These are phyloP conservation scores for Xenopus borealis DNA, from an alignment of 2,113 vertebrate species.

Conservation along the genomic window DNA sequence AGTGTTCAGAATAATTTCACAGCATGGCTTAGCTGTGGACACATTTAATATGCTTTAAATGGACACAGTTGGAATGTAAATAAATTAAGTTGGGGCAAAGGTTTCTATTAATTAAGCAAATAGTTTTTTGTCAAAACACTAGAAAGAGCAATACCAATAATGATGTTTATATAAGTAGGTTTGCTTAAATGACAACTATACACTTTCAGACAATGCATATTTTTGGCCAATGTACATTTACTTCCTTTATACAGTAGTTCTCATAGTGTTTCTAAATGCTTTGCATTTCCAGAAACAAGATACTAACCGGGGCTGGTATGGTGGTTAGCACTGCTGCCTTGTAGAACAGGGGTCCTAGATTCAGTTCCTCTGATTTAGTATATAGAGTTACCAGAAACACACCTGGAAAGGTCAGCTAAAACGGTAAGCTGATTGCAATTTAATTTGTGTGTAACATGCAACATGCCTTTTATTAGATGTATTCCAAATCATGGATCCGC, in stretches of 20 bases:
- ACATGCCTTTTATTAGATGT: no score
- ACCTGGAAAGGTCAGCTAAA: no score
- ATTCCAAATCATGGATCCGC: no score
- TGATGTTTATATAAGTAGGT: slow-evolving; percentile 39
- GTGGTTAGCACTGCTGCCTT: no score
- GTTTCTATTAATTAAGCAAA: slow-evolving; percentile 44
- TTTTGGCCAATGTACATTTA: slow-evolving; percentile 25
- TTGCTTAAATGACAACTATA: slow-evolving; percentile 37
- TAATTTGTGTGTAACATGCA: no score
- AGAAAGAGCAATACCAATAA: slow-evolving; percentile 37
- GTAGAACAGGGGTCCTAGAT: no score
- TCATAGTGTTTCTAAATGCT: no score
- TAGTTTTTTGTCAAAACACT: slow-evolving; percentile 30
- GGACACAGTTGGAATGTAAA: slow-evolving; percentile 41
- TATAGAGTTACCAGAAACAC: no score
- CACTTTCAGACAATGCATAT: slow-evolving; percentile 25
- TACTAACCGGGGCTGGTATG: no score
- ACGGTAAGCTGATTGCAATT: no score
- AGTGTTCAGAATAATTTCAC: slow-evolving; percentile 34
- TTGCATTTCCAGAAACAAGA: no score
- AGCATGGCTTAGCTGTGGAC: slow-evolving; percentile 31
- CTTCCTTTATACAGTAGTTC: slow-evolving; percentile 28
- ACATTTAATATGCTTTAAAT: slow-evolving; percentile 44
- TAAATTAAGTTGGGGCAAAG: slow-evolving; percentile 35
- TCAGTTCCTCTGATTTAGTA: no score